Base-by-base conservation (phyloP, 2,113 vertebrate species). In the Oncorhynchus masou region DNA sequence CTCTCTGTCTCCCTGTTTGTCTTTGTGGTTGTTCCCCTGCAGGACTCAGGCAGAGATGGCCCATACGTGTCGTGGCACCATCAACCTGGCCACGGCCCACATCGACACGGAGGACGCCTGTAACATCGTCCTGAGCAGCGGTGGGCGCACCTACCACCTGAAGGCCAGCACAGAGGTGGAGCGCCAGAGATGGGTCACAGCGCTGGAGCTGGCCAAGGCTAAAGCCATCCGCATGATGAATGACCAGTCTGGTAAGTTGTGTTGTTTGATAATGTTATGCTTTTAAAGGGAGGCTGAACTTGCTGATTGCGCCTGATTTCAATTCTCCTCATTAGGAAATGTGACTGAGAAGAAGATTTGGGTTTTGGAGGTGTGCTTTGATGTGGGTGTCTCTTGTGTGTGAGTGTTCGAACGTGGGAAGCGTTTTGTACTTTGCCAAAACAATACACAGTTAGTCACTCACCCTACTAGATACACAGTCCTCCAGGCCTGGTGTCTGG, bases 21-120 rank as follows among this genome's bases (percentile, higher is more conserved):
- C 31, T 73, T 7, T 60, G 1, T 20, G 13, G 59, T 29, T 60
- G 64, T 68, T 6, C 4, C 0, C 25, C 68, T 72, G 13, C 93
- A 99, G 98, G 94, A 99, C 97, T 0, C 97, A 99, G 87, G 97
- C 96, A 0, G 98, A 99, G 87, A 99, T 99, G 98, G 97, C 97
- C 8, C 97, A 99, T 86, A 99, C 97, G 0, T 99, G 98, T 75
- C 96, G 97, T 0, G 97, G 96, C 78, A 99, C 98, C 84, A 99
- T 99, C 92, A 98, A 97, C 90, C 88, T 99, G 83, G 96, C 96
- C 83, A 96, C 95, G 0, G 94, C 95, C 0, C 97, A 97, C 89
- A 96, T 99, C 1, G 97, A 98, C 79, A 96, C 93, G 0, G 98
- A 99, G 90, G 97, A 99, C 71, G 94, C 96, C 5, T 99, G 97